Evolutionary conservation across 2,888 invertebrate species (phyloP).

Genomic region (Escarpia spicata): DNA sequence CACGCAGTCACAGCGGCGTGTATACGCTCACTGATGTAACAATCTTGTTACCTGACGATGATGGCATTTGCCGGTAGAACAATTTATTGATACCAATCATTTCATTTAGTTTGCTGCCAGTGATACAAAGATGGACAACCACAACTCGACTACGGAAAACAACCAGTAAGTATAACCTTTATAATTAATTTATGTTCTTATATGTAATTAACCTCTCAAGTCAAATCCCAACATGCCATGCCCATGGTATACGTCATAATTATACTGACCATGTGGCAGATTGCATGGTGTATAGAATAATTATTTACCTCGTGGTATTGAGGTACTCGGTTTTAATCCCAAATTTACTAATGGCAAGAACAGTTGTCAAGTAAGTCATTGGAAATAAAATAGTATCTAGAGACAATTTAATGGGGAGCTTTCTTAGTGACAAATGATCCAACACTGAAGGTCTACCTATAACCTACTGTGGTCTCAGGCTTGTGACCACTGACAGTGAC

Average conservation of each 20-base stretch:
- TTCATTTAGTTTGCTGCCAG: neutral
- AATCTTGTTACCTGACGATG: neutral
- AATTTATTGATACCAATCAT: neutral
- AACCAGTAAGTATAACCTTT: neutral
- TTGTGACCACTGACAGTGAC: neutral
- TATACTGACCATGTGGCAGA: no score
- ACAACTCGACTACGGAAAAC: neutral
- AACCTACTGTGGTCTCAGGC: neutral
- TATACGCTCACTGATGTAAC: neutral
- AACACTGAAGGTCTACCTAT: neutral
- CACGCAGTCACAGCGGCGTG: neutral
- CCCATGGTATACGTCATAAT: no score
- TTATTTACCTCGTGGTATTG: no score
- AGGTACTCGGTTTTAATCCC: no score
- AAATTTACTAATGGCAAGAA: no score
- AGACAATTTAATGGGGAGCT: no score
- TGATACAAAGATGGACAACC: neutral
- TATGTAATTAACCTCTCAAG: no score
- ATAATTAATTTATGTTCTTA: neutral
- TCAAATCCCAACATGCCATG: no score
- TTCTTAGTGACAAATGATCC: no score
- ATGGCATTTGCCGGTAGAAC: neutral
- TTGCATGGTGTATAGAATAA: no score
- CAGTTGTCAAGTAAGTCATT: no score
- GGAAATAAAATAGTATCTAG: no score